Evolutionary conservation across 2,797 vertebrate species (phyloP), one percentile per base, ranked within the genome.

Genomic region (Alcedo atthis): DNA sequence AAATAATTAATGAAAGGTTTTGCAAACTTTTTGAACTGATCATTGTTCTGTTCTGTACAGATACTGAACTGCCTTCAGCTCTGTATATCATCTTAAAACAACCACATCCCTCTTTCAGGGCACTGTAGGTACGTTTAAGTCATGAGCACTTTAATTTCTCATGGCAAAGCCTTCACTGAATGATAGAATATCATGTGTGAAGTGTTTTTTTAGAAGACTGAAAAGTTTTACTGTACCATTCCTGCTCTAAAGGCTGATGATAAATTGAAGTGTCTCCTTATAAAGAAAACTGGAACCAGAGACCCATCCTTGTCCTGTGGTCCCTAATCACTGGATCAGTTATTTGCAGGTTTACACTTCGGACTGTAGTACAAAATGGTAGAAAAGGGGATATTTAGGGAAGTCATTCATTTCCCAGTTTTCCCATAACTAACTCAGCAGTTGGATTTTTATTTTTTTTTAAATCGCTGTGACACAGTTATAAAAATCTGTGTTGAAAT

Each of bases 1-100:
- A 69, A 10, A 7, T n/a, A 79, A 46, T 13, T 54, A 64, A 61
- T 12, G 35, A 15, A 42, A 0, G 21, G 32, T 48, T 78, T 67
- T 61, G 13, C 26, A 40, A 59, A 35, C 15, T 49, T 16, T 4
- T 43, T 67, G 63, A 37, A 19, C 13, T 30, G 15, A 4, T 21
- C 0, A 0, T 8, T 73, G 6, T 32, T 14, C 7, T 71, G 26
- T 19, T 37, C 37, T 40, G 37, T 40, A 15, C 37, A 40, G 37
- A 40, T 40, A 40, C 37, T 40, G 37, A 40, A 40, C 37, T 63
- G 32, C 22, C 26, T 81, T 63, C 15, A 37, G 26, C 26, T 81
- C 30, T 2, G 0, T 11, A 30, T 8, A 9, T 70, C 15, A 10
- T 22, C 32, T 45, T 40, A 42, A 5, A 57, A 15, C 3, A 35